Base-by-base conservation (phyloP, 2,113 vertebrate genomes). In the Physeter macrocephalus region DNA sequence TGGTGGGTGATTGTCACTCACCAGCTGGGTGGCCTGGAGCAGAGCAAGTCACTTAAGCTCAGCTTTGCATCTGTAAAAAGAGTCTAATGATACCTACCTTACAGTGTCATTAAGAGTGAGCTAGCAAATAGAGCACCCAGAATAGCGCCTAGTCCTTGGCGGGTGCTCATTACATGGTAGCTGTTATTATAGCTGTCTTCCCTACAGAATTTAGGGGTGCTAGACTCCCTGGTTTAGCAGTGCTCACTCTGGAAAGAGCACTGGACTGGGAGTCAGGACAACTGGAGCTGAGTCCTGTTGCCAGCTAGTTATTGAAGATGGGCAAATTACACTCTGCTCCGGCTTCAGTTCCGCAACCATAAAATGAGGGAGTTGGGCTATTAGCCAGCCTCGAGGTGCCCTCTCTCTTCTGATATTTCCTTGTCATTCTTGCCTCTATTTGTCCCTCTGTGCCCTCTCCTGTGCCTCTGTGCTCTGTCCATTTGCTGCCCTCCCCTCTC, bases 221-320 rank as follows among this genome's bases (percentile, higher is more conserved):
- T 31, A 46, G 46, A 78, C 61, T 72, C 14, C 43, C 46, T 31
- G 27, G 61, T 93, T 96, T 88, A 81, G 52, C 54, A 43, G 36
- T 72, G 54, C 52, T 93, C 69, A 90, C 43, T 94, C 81, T 93
- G 71, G 64, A 94, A 96, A 77, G 94, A 86, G 54, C 77, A 39
- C 61, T 94, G 69, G 75, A 90, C 15, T 75, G n/a, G 41, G 62
- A 92, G 62, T 71, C 64, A 80, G 61, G 80, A 81, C 25, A 84
- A 62, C 9, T 64, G 69, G 52, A 90, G 61, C 59, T 66, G 62
- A 93, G 21, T 46, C 52, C 46, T 81, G 8, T 88, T 54, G 82
- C 43, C 66, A 94, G 49, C 78, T 81, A 43, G 46, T 39, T 69
- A 83, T 36, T 61, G 64, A 77, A 93, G 46, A 61, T n/a, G 72